These are phyloP conservation scores for Cyclophora punctaria DNA, from an alignment of 2,888 invertebrate species.

Conservation along the genomic window DNA sequence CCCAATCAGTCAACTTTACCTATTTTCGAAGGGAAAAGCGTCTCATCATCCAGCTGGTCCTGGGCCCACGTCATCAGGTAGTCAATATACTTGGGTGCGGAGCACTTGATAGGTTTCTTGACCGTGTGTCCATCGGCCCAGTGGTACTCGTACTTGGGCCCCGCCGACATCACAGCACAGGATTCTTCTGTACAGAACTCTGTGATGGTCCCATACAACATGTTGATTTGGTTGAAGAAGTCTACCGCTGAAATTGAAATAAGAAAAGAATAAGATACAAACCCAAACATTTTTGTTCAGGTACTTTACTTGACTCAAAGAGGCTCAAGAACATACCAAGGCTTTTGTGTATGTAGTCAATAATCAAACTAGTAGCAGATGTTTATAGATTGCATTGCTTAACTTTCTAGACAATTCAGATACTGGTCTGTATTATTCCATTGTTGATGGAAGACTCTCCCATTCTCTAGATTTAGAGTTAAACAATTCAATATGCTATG, in stretches of 20 bases:
- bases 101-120: conserved; percentile 99
- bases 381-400: too few species aligned
- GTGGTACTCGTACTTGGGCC: conserved; percentile 99
- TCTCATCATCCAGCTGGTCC: conserved; percentile 99
- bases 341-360: too few species aligned
- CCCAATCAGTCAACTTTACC: conserved; percentile 27
- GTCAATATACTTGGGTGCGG: conserved; percentile 99
- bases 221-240: conserved; percentile 99
- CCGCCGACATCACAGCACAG: conserved; percentile 98
- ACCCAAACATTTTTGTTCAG: too few species aligned
- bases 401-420: too few species aligned
- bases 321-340: too few species aligned
- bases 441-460: too few species aligned
- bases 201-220: conserved; percentile 99
- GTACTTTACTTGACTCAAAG: too few species aligned
- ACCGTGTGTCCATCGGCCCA: conserved; percentile 99
- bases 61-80: conserved; percentile 99
- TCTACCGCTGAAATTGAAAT: conserved; percentile 88
- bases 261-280: too few species aligned
- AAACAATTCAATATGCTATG: too few species aligned
- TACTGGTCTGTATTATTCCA: too few species aligned
- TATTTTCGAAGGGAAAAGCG: conserved; percentile 98
- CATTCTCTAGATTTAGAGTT: too few species aligned
- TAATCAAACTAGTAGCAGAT: too few species aligned
- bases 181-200: conserved; percentile 99